phyloP scores from a whole-genome alignment of 2,888 invertebrate species.

The Belgica antarctica region DNA sequence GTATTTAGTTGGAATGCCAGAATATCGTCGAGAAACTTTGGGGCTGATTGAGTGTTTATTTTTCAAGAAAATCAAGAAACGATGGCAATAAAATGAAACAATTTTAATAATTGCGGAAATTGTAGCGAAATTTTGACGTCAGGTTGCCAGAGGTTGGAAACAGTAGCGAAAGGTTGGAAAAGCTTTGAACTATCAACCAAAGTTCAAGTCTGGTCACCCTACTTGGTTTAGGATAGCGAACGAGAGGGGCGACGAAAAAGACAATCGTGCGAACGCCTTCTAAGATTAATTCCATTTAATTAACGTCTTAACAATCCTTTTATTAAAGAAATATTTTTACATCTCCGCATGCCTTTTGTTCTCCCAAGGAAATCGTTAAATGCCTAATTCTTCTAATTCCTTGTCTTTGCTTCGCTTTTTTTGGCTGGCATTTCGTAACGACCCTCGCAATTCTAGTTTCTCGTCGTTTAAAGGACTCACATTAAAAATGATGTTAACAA shows the following conservation, averaged over 20 bases:
- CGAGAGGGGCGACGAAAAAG: background rate
- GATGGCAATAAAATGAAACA: too few species aligned
- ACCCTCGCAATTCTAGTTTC: background rate
- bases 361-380: background rate
- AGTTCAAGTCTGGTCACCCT: background rate
- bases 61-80: too few species aligned
- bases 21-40: too few species aligned
- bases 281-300: conserved; percentile 15
- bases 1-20: too few species aligned
- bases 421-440: conserved; percentile 3
- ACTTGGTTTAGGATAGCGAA: background rate
- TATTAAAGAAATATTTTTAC: background rate
- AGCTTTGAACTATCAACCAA: background rate
- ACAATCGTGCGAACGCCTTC: background rate
- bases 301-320: conserved; percentile 15
- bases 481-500: conserved; percentile 24
- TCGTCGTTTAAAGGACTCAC: background rate
- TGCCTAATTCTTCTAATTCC: background rate
- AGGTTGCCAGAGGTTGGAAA: too few species aligned
- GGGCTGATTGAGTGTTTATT: too few species aligned
- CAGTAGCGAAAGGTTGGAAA: background rate
- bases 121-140: too few species aligned
- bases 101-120: too few species aligned
- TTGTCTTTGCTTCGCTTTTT: background rate
- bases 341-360: background rate